Evolutionary conservation across 2,888 invertebrate species (phyloP).

Genomic region (Choreutis nemorana): DNA sequence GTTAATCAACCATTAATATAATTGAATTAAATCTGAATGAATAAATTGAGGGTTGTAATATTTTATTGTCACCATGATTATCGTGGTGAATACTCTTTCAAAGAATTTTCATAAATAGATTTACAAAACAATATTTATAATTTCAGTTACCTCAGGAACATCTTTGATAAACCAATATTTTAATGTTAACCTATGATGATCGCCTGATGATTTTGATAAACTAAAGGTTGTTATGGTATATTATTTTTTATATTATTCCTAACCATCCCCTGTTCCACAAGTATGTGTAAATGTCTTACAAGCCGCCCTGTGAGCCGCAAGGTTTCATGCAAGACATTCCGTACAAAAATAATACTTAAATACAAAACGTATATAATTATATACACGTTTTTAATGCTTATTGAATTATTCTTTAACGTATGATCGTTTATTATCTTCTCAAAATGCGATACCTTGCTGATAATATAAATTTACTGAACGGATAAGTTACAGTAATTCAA

Average conservation of each 20-base stretch:
- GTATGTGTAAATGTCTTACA: slow-evolving; percentile 11
- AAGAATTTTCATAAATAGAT: slow-evolving; percentile 1
- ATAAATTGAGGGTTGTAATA: no score
- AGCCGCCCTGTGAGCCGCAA: slow-evolving; percentile 34
- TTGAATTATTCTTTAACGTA: no score
- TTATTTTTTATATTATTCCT: not conserved
- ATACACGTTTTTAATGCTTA: not conserved
- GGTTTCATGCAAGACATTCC: slow-evolving; percentile 21
- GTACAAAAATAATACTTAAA: slow-evolving; percentile 34
- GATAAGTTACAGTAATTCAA: not conserved
- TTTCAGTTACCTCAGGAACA: no score
- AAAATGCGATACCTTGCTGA: slow-evolving; percentile 19
- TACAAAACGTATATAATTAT: not conserved
- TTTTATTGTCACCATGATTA: slow-evolving; percentile 61
- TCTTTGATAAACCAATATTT: slow-evolving; percentile 10
- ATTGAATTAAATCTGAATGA: no score
- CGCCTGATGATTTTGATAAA: no score
- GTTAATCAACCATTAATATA: no score
- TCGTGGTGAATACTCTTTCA: slow-evolving; percentile 42
- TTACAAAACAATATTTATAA: no score
- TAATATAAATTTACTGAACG: not conserved
- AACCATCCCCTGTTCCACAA: not conserved
- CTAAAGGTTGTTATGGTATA: not conserved
- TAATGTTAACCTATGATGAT: no score
- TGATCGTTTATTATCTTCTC: slow-evolving; percentile 18